A percentile compares a stretch with the other conserved stretches of the same genome.
These are phyloP conservation scores for Phyllopteryx taeniolatus DNA, from an alignment of 2,113 vertebrate species.

Conservation along the genomic window DNA sequence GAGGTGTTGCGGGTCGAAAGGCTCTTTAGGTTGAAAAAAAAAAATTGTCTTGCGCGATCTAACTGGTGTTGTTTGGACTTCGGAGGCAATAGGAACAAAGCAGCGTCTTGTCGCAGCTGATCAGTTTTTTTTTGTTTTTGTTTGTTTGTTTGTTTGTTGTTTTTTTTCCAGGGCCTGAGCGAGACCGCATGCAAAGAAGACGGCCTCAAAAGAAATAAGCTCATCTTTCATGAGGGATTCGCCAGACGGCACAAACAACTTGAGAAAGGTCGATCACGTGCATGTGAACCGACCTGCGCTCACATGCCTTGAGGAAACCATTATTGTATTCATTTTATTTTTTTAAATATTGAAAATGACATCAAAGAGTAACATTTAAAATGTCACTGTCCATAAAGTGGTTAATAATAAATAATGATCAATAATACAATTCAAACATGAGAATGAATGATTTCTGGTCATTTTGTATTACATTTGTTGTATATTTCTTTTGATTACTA, in stretches of 20 bases:
- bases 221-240: background rate
- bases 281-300: background rate
- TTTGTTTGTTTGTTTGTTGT: too few species aligned
- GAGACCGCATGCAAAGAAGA: background rate
- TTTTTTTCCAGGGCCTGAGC: background rate
- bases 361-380: too few species aligned
- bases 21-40: background rate
- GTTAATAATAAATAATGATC: too few species aligned
- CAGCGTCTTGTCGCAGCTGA: background rate
- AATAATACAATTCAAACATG: too few species aligned
- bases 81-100: background rate
- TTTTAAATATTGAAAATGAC: too few species aligned
- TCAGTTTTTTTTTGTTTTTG: background rate
- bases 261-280: background rate
- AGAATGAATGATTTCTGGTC: too few species aligned
- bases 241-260: background rate
- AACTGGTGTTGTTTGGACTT: background rate
- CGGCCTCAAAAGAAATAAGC: background rate
- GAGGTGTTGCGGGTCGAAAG: background rate
- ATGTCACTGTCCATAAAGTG: too few species aligned
- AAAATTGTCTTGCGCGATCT: background rate
- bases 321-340: too few species aligned
- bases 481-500: too few species aligned
- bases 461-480: too few species aligned
- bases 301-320: background rate